Conservation (phyloP, 2,888 invertebrate species). For the Melieria crassipennis region DNA sequence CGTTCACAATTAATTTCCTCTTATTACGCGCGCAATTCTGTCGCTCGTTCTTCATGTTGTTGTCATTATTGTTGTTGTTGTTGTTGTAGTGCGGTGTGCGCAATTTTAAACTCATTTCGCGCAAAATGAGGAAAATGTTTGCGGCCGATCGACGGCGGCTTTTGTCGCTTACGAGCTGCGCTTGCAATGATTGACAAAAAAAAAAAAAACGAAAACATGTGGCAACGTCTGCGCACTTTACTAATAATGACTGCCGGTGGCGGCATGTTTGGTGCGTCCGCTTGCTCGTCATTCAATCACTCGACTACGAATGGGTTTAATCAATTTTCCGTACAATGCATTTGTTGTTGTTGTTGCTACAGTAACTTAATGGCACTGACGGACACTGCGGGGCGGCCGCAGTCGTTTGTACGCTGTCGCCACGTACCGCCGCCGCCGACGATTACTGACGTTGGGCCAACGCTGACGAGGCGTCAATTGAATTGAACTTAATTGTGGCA, state of each 20-base stretch:
- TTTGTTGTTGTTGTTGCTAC: neutral
- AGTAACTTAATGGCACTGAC: neutral
- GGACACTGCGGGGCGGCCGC: slow-evolving; percentile 15
- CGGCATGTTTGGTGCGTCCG: neutral
- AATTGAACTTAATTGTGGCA: slow-evolving; percentile 52
- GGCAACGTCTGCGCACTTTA: neutral
- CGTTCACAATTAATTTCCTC: slow-evolving; percentile 47
- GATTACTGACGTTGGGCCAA: too few relatives aligned
- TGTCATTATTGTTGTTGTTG: too few relatives aligned
- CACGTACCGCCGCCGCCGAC: too few relatives aligned
- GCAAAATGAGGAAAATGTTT: neutral
- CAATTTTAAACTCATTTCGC: slow-evolving; percentile 23
- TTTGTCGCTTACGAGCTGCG: too few relatives aligned
- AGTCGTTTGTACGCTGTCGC: slow-evolving; percentile 9
- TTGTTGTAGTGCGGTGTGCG: neutral
- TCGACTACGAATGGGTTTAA: neutral
- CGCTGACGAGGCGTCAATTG: slow-evolving; percentile 40
- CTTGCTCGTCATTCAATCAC: neutral
- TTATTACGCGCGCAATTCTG: slow-evolving; percentile 15
- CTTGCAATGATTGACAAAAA: neutral
- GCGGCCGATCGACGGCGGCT: too few relatives aligned
- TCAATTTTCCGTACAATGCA: slow-evolving; percentile 7
- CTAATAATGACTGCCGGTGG: neutral
- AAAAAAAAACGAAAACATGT: slow-evolving; percentile 2
- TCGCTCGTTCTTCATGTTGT: too few relatives aligned